Percentiles rank a stretch among this genome's conserved stretches.
phyloP scores from a whole-genome alignment of 92 coral and sea anemone species.

The Siderastrea radians region DNA sequence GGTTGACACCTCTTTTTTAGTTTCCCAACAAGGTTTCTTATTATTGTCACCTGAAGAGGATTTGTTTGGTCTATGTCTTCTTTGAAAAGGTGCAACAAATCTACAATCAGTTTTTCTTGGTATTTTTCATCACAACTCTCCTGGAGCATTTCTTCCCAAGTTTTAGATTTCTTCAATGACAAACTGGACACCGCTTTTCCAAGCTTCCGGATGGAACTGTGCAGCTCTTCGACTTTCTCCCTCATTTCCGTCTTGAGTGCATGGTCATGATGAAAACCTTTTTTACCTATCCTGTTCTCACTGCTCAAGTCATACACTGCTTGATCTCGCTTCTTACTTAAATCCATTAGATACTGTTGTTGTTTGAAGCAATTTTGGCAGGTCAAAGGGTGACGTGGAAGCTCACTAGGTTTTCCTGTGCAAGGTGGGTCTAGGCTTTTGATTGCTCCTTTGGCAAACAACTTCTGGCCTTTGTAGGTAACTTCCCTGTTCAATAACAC shows the following conservation, averaged over 20 bases:
- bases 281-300: conserved; percentile 4
- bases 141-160: conserved; percentile 2
- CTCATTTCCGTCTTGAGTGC: background rate
- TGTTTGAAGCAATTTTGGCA: conserved; percentile 5
- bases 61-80: background rate
- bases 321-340: background rate
- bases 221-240: background rate
- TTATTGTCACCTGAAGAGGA: background rate
- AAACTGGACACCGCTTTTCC: background rate
- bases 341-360: background rate
- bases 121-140: conserved; percentile 17
- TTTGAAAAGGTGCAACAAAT: background rate
- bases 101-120: no score
- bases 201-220: background rate
- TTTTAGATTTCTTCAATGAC: background rate
- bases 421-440: conserved; percentile 41
- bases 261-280: no score
- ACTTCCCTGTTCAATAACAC: background rate
- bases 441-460: conserved; percentile 11
- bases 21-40: conserved; percentile 11
- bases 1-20: background rate
- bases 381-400: background rate
- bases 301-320: background rate
- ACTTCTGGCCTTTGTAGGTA: background rate
- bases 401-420: conserved; percentile 16